Evolutionary conservation across 2,797 vertebrate species (phyloP), one percentile per base, ranked within the genome.

Genomic region (Prunella strophiata): DNA sequence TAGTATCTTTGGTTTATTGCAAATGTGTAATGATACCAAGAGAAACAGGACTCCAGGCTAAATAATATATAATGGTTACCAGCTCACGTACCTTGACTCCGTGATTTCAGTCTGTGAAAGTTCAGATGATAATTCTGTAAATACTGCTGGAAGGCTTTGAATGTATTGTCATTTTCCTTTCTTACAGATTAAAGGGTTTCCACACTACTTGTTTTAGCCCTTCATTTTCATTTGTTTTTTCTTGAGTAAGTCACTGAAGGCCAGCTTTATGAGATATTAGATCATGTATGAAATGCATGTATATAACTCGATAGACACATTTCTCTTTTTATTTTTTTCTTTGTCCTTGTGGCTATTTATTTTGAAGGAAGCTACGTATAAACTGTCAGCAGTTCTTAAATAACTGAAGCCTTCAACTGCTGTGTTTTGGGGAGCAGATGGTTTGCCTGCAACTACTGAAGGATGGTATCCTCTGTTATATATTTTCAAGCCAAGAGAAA

Each of bases 11-110:
- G 86, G 63, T 88, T 91, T 88, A 51, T 62, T 71, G 94, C 29
- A 89, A 75, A 62, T 62, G 61, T 40, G 43, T 76, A 52, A 47
- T 17, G 36, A 70, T 58, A 84, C 83, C 32, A 65, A 94, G 93
- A 91, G 94, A 65, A 85, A 61, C 12, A 34, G 27, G 54, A 91
- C 92, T 96, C 58, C 45, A 93, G 90, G 96, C 94, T 96, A 95
- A 97, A 95, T 76, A 92, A 61, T 40, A 76, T 23, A 65, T 79
- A 59, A 66, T 75, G 43, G 30, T 72, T 78, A 65, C 47, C 43
- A 85, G 38, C 34, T 74, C 22, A 17, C 5, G 25, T 63, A 89
- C 78, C 85, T 96, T 75, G 43, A 73, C 30, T 74, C 43, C 0
- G 2, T 75, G 75, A 85, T 84, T 83, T 54, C 66, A 81, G 72